Evolutionary conservation across 2,888 invertebrate species (phyloP), one percentile per base, ranked within the genome.

Genomic region (Lithophane socia): DNA sequence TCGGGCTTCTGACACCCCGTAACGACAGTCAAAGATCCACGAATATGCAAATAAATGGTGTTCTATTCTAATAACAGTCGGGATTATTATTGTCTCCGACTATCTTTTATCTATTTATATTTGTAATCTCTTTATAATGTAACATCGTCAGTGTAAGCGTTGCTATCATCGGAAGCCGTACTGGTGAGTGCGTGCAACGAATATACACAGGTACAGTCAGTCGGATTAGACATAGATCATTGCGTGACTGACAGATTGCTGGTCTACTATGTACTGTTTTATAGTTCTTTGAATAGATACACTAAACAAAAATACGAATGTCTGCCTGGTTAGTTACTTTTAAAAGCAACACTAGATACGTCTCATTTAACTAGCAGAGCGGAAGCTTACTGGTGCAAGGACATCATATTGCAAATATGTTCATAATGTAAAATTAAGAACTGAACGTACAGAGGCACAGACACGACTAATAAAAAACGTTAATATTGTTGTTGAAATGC

Each of bases 101-200:
- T 67, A 37, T 66, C 8, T 49, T 49, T 18, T 21, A 47, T 8
- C 16, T 29, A 56, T 44, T 44, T 72, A 29, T 24, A 16, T 37
- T 37, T 12, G 21, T 74, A 82, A 72, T 75, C 71, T 47, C 18
- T 79, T 69, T 47, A 69, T 69, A 72, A n/a, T 49, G 61, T 73
- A 9, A 49, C 56, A 64, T 71, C 16, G 65, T 3, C 21, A 64
- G 44, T 63, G 49, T 67, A 54, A 29, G 58, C 24, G 61, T 10
- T 13, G 60, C 60, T 52, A 52, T 69, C 64, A 83, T 75, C 24
- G 47, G 83, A 84, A 83, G 71, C 81, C 83, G 0, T 24, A 77
- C 71, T 29, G 63, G 68, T 61, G 47, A 24, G 56, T 49, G 60
- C 69, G 71, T 52, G 63, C 54, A 60, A 63, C 49, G 16, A n/a